phyloP scores from a whole-genome alignment of 2,888 invertebrate genomes.

The Apoda limacodes region DNA sequence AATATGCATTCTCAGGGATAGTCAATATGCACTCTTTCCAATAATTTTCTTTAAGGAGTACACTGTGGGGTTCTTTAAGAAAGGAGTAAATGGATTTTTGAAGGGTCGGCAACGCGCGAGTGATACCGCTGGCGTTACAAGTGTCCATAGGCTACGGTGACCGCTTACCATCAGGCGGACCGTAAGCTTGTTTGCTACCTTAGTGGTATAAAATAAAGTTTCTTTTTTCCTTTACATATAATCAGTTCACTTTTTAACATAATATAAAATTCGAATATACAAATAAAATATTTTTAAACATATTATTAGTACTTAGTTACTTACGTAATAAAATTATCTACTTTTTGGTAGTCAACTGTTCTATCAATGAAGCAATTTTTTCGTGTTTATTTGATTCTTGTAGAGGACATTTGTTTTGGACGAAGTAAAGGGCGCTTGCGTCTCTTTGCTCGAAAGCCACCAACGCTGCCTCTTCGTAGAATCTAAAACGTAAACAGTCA shows the following conservation, averaged over 20 bases:
- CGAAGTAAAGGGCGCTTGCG: conserved; percentile 72
- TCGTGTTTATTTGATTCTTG: conserved; percentile 37
- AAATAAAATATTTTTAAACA: not conserved
- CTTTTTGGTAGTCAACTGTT: conserved; percentile 39
- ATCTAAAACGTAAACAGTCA: conserved; percentile 54
- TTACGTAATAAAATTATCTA: conserved; percentile 18
- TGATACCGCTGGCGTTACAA: too few species aligned
- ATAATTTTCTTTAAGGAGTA: conserved; percentile 19
- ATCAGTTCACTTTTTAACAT: not conserved
- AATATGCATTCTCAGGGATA: too few species aligned
- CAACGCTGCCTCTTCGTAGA: conserved; percentile 82
- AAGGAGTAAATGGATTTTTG: too few species aligned
- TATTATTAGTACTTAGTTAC: not conserved
- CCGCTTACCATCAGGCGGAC: too few species aligned
- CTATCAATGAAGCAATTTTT: conserved; percentile 38
- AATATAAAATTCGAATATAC: not conserved
- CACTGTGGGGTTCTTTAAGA: too few species aligned
- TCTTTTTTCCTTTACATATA: conserved; percentile 1
- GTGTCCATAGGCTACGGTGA: too few species aligned
- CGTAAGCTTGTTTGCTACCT: too few species aligned
- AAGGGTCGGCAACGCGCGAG: too few species aligned
- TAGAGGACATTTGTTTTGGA: conserved; percentile 73
- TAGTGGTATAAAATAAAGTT: too few species aligned
- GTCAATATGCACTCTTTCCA: too few species aligned
- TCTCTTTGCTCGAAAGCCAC: conserved; percentile 85